Evolutionary conservation across 1,140 invertebrate species (phyloP), one percentile per base, ranked within the genome.

Genomic region (Drosophila rufa): DNA sequence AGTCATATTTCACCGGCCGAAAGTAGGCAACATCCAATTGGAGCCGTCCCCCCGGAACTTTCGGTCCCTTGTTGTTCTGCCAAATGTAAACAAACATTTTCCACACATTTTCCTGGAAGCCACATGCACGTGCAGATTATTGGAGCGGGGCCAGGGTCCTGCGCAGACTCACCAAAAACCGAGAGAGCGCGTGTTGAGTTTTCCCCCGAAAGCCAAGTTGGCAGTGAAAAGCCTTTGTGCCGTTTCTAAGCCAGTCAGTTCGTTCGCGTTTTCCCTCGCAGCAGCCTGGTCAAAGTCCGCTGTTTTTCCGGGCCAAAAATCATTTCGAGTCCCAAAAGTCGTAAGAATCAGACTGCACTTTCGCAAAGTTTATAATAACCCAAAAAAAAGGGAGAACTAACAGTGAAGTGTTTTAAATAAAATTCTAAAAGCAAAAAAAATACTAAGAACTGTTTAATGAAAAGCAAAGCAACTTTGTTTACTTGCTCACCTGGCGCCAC

Each of bases 21-120:
- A 87, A 83, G 83, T 87, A 87, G 82, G 82, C 82, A 86, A 83
- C 68, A 73, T 66, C 81, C 81, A 77, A 80, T 87, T 81, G 78
- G 45, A 75, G 75, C 22, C 50, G 48, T 47, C 25, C 36, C 14
- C 2, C 8, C 17, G 33, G 4, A 38, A 8, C n/a, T 40, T n/a
- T 46, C 57, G 45, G 9, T 46, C 25, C 38, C 27, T 48, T 53
- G 62, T 51, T 73, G 67, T 61, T 65, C 30, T 70, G 73, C 78
- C 85, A 87, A 86, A 86, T 80, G 83, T 86, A 86, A 86, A 86
- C 83, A 86, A 86, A 86, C 83, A 86, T 78, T 85, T 78, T 65
- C 40, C 61, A 67, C 55, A 43, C 43, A 45, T 30, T 56, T 47
- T 59, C 57, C 83, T 82, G 83, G 83, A 86, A 86, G 51, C 64